Evolutionary conservation across 2,113 vertebrate species (phyloP).

Genomic region (Periophthalmus modestus): DNA sequence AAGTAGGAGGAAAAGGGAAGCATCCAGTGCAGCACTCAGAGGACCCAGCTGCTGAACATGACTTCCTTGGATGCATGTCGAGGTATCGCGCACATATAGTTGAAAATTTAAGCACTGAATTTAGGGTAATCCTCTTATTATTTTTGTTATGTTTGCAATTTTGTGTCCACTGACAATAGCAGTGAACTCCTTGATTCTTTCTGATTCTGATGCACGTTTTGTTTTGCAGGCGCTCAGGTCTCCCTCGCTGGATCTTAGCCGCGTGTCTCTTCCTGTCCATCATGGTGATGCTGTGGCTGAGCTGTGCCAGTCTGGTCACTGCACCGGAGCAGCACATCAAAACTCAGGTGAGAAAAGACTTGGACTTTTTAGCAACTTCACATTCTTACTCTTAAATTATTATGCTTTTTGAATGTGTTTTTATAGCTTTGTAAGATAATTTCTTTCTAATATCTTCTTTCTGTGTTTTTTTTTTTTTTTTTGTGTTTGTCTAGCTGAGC

Average conservation of each 20-base stretch:
- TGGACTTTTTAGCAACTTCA: background rate
- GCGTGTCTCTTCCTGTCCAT: slow-evolving; percentile 94
- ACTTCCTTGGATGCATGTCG: slow-evolving; percentile 97
- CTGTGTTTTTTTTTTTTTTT: too few relatives aligned
- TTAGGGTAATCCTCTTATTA: too few relatives aligned
- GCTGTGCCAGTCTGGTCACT: slow-evolving; percentile 92
- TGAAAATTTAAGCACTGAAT: background rate
- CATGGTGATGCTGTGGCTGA: slow-evolving; percentile 97
- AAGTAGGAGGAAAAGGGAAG: slow-evolving; percentile 75
- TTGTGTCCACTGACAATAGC: background rate
- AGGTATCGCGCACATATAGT: slow-evolving; percentile 73
- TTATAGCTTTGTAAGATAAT: background rate
- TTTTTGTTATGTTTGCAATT: too few relatives aligned
- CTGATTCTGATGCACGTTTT: background rate
- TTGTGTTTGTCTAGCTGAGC: slow-evolving; percentile 76
- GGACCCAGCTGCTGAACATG: slow-evolving; percentile 80
- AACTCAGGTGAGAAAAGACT: slow-evolving; percentile 81
- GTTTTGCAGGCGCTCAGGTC: slow-evolving; percentile 87
- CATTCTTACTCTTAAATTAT: background rate
- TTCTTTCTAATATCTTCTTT: too few relatives aligned
- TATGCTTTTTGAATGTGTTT: background rate
- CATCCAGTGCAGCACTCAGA: slow-evolving; percentile 70
- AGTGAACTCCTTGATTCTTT: background rate
- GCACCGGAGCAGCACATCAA: slow-evolving; percentile 92
- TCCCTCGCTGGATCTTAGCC: slow-evolving; percentile 95